A percentile compares a stretch with the other conserved stretches of the same genome.
Conservation (phyloP, 2,113 vertebrate genomes). For the Gnathonemus echidnorhynchus region DNA sequence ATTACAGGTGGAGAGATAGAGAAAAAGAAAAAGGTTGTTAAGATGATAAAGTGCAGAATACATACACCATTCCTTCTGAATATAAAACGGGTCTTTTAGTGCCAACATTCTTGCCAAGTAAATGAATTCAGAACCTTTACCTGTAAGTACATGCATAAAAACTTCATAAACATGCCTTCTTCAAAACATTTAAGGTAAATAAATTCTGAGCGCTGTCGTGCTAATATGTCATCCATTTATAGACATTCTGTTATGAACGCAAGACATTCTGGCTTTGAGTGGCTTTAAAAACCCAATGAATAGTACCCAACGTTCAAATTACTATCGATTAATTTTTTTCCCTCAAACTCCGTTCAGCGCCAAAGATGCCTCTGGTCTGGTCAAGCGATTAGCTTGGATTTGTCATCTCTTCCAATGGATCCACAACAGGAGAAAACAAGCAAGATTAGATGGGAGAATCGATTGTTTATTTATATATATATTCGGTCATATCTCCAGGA, state of each 20-base stretch:
- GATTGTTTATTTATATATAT: conserved; percentile 18
- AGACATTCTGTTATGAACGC: background rate
- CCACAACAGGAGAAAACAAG: background rate
- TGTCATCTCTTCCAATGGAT: background rate
- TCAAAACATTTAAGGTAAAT: background rate
- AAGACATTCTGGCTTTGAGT: background rate
- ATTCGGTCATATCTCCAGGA: conserved; percentile 61
- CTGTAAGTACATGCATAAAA: background rate
- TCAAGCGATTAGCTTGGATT: background rate
- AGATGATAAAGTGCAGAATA: conserved; percentile 13
- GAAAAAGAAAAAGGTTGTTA: background rate
- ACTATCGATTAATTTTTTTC: background rate
- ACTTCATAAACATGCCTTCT: background rate
- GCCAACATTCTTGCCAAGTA: conserved; percentile 1
- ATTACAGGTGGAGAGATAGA: conserved; percentile 12
- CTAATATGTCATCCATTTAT: background rate
- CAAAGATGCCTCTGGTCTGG: background rate
- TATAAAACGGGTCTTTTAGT: conserved; percentile 11
- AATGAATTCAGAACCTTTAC: conserved; percentile 16
- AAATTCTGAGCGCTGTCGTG: background rate
- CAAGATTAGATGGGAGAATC: conserved; percentile 8
- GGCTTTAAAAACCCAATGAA: background rate
- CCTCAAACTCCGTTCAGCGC: background rate
- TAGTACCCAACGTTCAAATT: background rate
- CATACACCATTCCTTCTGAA: conserved; percentile 6